Conservation (phyloP, 1,140 invertebrate genomes). For the Pristionchus pacificus region DNA sequence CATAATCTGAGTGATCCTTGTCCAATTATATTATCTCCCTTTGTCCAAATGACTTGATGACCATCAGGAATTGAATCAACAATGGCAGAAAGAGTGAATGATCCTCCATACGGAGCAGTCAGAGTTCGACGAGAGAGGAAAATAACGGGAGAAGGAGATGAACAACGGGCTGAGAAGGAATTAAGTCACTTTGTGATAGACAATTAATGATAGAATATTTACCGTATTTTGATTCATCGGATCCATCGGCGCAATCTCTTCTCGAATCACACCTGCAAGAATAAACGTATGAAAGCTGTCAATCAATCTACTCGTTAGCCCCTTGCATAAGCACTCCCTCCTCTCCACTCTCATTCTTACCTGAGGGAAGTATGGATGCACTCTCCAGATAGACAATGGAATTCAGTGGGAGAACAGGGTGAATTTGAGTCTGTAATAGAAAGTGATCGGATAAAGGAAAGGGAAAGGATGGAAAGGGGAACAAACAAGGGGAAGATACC, state of each 20-base stretch:
- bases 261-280: conserved; percentile 66
- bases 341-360: no score
- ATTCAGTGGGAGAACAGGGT: conserved; percentile 6
- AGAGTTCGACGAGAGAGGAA: conserved; percentile 25
- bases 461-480: not conserved
- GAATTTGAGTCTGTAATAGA: not conserved
- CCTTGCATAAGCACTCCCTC: no score
- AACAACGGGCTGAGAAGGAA: conserved; percentile 28
- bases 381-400: conserved; percentile 10
- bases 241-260: conserved; percentile 74
- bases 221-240: conserved; percentile 68
- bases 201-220: not conserved
- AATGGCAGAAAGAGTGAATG: conserved; percentile 27
- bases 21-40: conserved; percentile 21
- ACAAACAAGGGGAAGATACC: conserved; percentile 17
- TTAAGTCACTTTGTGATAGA: not conserved
- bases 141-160: conserved; percentile 29
- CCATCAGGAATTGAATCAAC: conserved; percentile 26
- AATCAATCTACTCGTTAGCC: no score
- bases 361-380: no score
- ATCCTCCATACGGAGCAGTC: conserved; percentile 23
- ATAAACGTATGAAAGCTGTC: no score
- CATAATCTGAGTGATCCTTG: conserved; percentile 18
- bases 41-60: conserved; percentile 26
- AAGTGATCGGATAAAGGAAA: not conserved